phyloP scores from a whole-genome alignment of 2,888 invertebrate species.

The Sesamia inferens region DNA sequence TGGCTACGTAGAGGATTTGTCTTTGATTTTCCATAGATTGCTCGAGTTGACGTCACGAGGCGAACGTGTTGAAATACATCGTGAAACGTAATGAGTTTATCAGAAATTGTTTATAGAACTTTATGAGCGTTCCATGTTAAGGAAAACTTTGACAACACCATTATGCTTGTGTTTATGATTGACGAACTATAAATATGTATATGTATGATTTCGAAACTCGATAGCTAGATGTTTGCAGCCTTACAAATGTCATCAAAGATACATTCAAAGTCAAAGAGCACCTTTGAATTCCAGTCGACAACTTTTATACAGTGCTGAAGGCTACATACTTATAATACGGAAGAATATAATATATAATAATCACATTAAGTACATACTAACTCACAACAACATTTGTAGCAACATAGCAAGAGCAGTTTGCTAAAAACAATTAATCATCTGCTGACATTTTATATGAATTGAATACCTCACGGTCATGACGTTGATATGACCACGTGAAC shows the following conservation, averaged over 20 bases:
- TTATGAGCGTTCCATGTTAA: conserved; percentile 31
- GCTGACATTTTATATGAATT: conserved; percentile 7
- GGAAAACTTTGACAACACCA: conserved; percentile 30
- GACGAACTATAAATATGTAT: conserved; percentile 6
- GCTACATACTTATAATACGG: background rate
- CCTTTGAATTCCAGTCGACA: background rate
- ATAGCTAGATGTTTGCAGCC: background rate
- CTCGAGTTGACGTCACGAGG: conserved; percentile 41
- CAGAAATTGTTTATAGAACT: conserved; percentile 61
- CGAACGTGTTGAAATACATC: conserved; percentile 52
- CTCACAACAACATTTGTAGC: background rate
- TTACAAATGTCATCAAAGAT: background rate
- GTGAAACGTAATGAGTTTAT: conserved; percentile 57
- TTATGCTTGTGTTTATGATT: conserved; percentile 4
- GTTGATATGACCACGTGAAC: conserved; percentile 16
- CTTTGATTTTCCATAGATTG: conserved; percentile 52
- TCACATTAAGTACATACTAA: background rate
- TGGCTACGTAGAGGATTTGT: conserved; percentile 39
- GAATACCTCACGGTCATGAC: conserved; percentile 1
- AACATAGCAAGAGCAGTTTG: background rate
- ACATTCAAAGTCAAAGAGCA: background rate
- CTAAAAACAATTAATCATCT: conserved; percentile 9
- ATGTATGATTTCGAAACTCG: background rate
- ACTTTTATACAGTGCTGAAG: background rate
- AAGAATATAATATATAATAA: background rate